These are phyloP conservation scores for Paelopatides confundens DNA, from an alignment of 53 echinoderm and acorn worm genomes.

Conservation along the genomic window DNA sequence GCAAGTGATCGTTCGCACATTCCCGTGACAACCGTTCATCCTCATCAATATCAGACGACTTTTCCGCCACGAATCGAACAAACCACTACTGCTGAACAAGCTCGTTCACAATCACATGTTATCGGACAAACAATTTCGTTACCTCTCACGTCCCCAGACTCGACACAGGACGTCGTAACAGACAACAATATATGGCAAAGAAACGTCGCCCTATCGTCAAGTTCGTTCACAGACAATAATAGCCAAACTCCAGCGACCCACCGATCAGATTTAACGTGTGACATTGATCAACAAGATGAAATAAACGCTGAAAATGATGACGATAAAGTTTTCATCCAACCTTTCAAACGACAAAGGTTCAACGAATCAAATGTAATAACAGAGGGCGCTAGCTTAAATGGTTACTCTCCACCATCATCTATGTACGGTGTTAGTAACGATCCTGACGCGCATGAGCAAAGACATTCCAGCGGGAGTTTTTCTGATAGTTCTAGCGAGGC, in stretches of 20 bases:
- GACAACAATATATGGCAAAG: background rate
- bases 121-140: background rate
- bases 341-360: background rate
- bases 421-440: background rate
- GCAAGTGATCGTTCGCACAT: constrained; percentile 4
- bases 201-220: background rate
- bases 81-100: too few relatives aligned
- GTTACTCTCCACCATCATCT: background rate
- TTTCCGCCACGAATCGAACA: background rate
- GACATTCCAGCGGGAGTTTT: background rate
- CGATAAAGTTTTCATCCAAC: background rate
- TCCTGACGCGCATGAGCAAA: background rate
- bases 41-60: background rate
- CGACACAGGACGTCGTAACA: background rate
- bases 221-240: background rate
- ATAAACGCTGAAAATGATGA: background rate
- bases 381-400: background rate
- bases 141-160: background rate
- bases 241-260: background rate
- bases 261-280: background rate
- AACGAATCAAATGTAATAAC: background rate
- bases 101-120: background rate
- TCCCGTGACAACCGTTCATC: constrained; percentile 30
- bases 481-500: constrained; percentile 17
- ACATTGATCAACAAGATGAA: background rate